Base-by-base conservation (phyloP, 2,888 invertebrate species). In the Pollenia angustigena region DNA sequence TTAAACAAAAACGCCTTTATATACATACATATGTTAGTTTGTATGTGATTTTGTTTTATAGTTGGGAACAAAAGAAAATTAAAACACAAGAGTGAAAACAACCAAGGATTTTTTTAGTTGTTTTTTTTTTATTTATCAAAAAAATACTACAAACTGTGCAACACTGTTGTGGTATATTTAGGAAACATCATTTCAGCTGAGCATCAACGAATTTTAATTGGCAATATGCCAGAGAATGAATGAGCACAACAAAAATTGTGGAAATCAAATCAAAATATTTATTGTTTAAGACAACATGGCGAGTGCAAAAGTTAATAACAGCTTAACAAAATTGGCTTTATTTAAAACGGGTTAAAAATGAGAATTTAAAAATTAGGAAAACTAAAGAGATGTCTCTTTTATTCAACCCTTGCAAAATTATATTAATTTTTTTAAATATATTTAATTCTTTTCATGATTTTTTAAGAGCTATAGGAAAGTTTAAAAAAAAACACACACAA, bases 171-270 rank as follows among this genome's bases (percentile, higher is more conserved):
- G 56, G 46, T n/a, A 46, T 16, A 56, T 56, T 32, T 9, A 66
- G 54, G 66, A 68, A 78, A 12, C 12, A 66, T 4, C 16, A 56
- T 11, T 50, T 54, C 50, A 54, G 16, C 23, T n/a, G 12, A 46
- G 23, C 54, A 14, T 16, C 10, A 44, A 23, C 56, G 44, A 68
- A 66, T 60, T 60, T 74, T 44, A 56, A 68, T 66, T 78, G 78
- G 78, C 78, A 8, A 0, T 18, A 16, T 54, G 66, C 78, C 78
- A 78, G 40, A 4, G n/a, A 18, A 46, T 6, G 44, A 4, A 1
- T 62, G n/a, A 42, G 6, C 16, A 40, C 12, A 52, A n/a, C 3
- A 12, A 58, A 32, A 58, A 23, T 8, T 14, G 8, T 8, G 12
- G n/a, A 62, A 62, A 42, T 16, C 60, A 42, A 42, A 40, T 3